These are phyloP conservation scores for Rhinogobius similis DNA, from an alignment of 2,113 vertebrate species.

Conservation along the genomic window DNA sequence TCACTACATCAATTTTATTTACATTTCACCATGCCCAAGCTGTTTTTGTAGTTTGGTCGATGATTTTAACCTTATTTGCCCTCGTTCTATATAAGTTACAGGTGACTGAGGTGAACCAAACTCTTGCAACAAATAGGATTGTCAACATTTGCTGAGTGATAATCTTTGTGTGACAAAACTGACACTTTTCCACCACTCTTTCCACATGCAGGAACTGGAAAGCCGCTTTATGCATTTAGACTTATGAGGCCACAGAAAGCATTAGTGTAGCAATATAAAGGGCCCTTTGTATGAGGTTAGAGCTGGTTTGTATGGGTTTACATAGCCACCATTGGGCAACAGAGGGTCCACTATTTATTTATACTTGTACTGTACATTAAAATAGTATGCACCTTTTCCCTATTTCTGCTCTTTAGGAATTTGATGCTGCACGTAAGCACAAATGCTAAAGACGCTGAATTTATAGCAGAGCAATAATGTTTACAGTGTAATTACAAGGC, in stretches of 20 bases:
- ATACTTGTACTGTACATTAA: slow-evolving; percentile 5
- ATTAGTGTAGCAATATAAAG: slow-evolving; percentile 53
- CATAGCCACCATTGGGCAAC: not conserved
- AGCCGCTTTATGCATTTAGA: slow-evolving; percentile 35
- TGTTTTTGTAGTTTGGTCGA: not conserved
- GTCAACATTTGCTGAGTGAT: slow-evolving; percentile 23
- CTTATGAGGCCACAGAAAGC: slow-evolving; percentile 41
- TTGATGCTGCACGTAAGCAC: not conserved
- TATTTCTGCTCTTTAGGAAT: not conserved
- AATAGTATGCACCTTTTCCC: not conserved
- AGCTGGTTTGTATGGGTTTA: slow-evolving; percentile 18
- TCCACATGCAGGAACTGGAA: slow-evolving; percentile 49
- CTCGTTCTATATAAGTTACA: slow-evolving; percentile 22
- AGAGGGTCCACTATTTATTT: slow-evolving; percentile 10
- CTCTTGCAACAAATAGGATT: slow-evolving; percentile 4
- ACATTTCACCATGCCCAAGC: not conserved
- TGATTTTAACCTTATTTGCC: not conserved
- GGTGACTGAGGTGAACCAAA: slow-evolving; percentile 30
- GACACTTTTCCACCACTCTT: slow-evolving; percentile 49
- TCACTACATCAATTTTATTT: not conserved
- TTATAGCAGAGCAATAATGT: slow-evolving; percentile 2
- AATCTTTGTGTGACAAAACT: slow-evolving; percentile 32
- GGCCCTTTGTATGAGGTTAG: slow-evolving; percentile 47
- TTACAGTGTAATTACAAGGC: slow-evolving; percentile 3
- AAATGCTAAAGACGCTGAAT: not conserved